Base-by-base conservation (phyloP, 2,113 vertebrate genomes). In the Odontesthes bonariensis region DNA sequence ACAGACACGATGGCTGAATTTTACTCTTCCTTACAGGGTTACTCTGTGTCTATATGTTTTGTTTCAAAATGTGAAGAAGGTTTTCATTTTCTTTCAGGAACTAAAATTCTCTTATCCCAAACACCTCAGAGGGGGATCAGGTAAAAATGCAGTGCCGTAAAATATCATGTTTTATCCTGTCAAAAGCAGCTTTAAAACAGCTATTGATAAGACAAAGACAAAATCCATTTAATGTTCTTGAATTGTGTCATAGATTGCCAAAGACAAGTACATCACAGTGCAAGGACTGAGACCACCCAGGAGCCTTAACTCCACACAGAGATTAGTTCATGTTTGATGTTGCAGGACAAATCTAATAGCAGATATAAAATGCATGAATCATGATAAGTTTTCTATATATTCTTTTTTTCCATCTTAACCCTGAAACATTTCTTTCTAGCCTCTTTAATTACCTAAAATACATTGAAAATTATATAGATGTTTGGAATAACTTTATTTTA, bases 191-290 rank as follows among this genome's bases (percentile, higher is more conserved):
- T 75, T 75, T 23, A 35, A 53, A 44, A 31, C 51, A 59, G 46
- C 6, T 8, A 14, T 0, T 73, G 75, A 55, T 68, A 61, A 72
- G 64, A 61, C 9, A 27, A 35, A 61, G 60, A 61, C 13, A 0
- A 62, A 55, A 32, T 69, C 71, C 27, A 27, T 79, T 66, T 76
- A 73, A 72, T 38, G 27, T 78, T 58, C 32, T 69, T 81, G 82
- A 85, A 33, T 58, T 66, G 51, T 69, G 79, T 69, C 31, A 72
- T 1, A 23, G 75, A 40, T 20, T 61, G 56, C 75, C 33, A 81
- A 20, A 71, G 55, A 69, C 60, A 38, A 68, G 57, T 7, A 16
- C 67, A 3, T 16, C 33, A 42, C n/a, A 51, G 58, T 44, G 47
- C 49, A 69, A 10, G 46, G 74, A 42, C 20, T 3, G 20, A 22